Percentiles rank a stretch among this genome's conserved stretches.
Conservation (phyloP, 1,140 invertebrate species). For the Capitella teleta region DNA sequence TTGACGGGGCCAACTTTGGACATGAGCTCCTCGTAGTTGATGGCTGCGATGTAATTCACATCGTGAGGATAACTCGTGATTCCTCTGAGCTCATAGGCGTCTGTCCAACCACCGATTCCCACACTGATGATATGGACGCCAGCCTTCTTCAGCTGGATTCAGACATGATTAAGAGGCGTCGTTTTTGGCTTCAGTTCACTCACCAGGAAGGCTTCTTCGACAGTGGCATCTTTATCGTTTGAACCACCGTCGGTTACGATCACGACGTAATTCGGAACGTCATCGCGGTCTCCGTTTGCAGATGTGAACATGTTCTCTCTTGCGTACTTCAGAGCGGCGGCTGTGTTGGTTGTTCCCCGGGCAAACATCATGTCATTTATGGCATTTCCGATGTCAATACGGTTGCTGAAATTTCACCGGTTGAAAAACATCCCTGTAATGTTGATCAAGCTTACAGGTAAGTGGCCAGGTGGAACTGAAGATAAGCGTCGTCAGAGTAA, state of each 20-base stretch:
- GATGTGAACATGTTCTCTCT: conserved; percentile 1
- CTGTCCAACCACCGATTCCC: conserved; percentile 21
- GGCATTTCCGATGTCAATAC: neutral
- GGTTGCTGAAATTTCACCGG: neutral
- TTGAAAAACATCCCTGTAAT: neutral
- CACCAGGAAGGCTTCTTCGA: conserved; percentile 3
- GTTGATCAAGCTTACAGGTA: no score
- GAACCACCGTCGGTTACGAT: conserved; percentile 30
- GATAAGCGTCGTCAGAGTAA: neutral
- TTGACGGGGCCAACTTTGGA: neutral
- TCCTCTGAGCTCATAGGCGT: neutral
- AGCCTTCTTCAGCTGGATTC: conserved; percentile 11
- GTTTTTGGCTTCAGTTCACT: no score
- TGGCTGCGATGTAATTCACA: neutral
- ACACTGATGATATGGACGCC: conserved; percentile 19
- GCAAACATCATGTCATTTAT: neutral
- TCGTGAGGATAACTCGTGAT: neutral
- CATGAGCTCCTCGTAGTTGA: neutral
- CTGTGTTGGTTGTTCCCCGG: conserved; percentile 6
- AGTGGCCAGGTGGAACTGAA: conserved; percentile 10
- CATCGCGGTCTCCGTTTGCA: conserved; percentile 18
- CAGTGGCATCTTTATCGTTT: conserved; percentile 18
- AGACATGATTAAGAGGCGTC: no score
- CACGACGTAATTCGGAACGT: conserved; percentile 26
- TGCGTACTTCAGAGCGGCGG: neutral